Conservation (phyloP, 2,888 invertebrate genomes). For the Lepidochrysops patricia region DNA sequence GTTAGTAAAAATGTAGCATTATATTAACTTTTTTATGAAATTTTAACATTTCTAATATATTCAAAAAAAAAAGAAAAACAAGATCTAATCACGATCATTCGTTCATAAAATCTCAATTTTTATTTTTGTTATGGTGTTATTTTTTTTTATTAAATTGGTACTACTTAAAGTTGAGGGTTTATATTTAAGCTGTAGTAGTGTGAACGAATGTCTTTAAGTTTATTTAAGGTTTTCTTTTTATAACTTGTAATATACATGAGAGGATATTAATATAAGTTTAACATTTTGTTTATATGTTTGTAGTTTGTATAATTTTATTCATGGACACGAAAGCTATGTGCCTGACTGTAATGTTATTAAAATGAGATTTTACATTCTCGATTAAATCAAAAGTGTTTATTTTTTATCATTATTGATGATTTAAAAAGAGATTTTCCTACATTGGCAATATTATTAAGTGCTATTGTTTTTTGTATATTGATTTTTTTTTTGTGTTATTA, state of each 20-base stretch:
- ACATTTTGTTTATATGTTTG: too few species aligned
- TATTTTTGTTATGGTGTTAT: background rate
- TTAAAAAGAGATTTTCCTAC: background rate
- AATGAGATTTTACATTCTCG: background rate
- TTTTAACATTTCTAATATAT: background rate
- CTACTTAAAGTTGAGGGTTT: background rate
- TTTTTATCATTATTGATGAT: background rate
- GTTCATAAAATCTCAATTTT: background rate
- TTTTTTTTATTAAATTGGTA: background rate
- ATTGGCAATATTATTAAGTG: background rate
- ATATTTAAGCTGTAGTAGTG: too few species aligned
- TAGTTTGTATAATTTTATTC: too few species aligned
- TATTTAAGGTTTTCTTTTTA: too few species aligned
- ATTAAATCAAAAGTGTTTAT: background rate
- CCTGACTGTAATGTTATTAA: background rate
- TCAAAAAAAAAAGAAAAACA: background rate
- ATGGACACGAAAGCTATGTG: background rate
- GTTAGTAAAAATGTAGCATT: background rate
- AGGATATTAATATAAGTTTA: too few species aligned
- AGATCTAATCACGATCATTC: background rate
- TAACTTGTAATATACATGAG: too few species aligned
- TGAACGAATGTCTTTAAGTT: too few species aligned
- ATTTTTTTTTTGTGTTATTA: slow-evolving; percentile 1
- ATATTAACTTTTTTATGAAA: background rate
- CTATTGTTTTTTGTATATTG: background rate